Base-by-base conservation (phyloP, 2,797 vertebrate genomes). In the Malacoctenus gilli region DNA sequence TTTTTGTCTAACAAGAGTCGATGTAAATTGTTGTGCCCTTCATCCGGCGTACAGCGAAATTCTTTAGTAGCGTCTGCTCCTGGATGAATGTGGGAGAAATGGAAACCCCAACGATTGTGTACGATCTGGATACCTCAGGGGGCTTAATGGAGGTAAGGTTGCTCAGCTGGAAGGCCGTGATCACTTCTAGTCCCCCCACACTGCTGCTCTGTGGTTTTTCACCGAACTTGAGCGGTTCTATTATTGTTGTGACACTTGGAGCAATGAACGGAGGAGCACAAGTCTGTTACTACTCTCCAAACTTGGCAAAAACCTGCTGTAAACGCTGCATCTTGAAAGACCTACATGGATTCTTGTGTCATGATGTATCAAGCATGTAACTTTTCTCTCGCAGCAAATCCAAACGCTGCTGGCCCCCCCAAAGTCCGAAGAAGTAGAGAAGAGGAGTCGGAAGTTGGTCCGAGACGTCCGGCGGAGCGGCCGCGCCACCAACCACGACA, bases 31-130 rank as follows among this genome's bases (percentile, higher is more conserved):
- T 9, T 28, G 25, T 4, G 25, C 9, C 25, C 25, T 4, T 5
- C 25, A 5, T 28, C 10, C 54, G 43, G 52, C 36, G 44, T 22
- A 44, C 22, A 21, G 21, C 23, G 5, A 30, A 42, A 48, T 57
- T 7, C 2, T 52, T 60, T 36, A 53, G 75, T 59, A 51, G 18
- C 76, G 66, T 67, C 60, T 73, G 56, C 72, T 66, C 49, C 71
- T 91, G 92, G 90, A 92, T 95, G 94, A 94, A 96, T 96, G 95
- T 97, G 95, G 95, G 94, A 94, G 90, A 96, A 95, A 98, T 98
- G 96, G 96, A 98, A 94, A 95, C 95, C 90, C 96, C 96, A 89
- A 97, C 96, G 89, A 96, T 98, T 91, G 95, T 98, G 84, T 98
- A 98, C 93, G 96, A 98, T 89, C 88, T 98, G 93, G 96, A 98